Percentiles rank a stretch among this genome's conserved stretches.
Conservation (phyloP, 2,113 vertebrate species). For the Epinephelus lanceolatus region DNA sequence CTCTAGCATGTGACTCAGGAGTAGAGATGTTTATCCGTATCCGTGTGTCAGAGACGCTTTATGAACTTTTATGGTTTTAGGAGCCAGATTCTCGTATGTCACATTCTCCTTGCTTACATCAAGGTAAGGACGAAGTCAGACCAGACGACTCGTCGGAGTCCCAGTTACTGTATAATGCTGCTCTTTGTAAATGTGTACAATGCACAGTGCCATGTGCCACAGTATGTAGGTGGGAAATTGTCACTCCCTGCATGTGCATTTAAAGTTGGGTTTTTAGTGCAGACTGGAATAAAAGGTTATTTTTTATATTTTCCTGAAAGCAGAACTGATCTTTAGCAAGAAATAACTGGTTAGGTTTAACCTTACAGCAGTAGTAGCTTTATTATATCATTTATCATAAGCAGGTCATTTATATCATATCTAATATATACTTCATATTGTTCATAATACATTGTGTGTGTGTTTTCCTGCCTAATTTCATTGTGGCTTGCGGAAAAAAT, state of each 20-base stretch:
- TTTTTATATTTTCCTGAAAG: background rate
- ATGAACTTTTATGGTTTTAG: background rate
- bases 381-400: no score
- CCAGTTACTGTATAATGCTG: constrained; percentile 31
- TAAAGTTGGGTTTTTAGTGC: no score
- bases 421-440: no score
- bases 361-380: background rate
- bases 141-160: constrained; percentile 6
- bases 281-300: background rate
- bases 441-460: no score
- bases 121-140: constrained; percentile 29
- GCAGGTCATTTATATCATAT: no score
- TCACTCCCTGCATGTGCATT: background rate
- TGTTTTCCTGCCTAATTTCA: no score
- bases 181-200: constrained; percentile 38
- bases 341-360: background rate
- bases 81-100: constrained; percentile 29
- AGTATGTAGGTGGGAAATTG: constrained; percentile 9
- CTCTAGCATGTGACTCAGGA: constrained; percentile 17
- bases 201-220: constrained; percentile 14
- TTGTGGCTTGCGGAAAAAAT: no score
- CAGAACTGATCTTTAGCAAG: background rate
- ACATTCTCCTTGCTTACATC: constrained; percentile 23
- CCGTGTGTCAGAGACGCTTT: constrained; percentile 9
- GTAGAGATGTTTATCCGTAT: constrained; percentile 28